Percentiles rank a stretch among this genome's conserved stretches.
phyloP scores from a whole-genome alignment of 2,888 invertebrate genomes.

The Corythucha ciliata region DNA sequence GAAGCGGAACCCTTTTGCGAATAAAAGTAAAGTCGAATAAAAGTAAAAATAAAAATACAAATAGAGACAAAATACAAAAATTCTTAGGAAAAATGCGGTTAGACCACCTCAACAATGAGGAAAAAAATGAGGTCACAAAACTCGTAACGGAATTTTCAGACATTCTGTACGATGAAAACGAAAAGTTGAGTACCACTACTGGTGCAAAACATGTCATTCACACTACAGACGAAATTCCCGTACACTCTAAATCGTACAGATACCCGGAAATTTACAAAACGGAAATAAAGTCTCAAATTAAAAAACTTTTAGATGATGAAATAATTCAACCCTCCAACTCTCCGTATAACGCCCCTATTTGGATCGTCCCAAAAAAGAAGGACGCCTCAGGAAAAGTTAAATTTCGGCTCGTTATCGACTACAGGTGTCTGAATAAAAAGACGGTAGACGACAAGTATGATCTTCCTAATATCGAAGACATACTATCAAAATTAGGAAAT shows the following conservation, averaged over 20 bases:
- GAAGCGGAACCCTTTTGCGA: too few relatives aligned
- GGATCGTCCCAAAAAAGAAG: conserved; percentile 22
- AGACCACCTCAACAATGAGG: conserved; percentile 35
- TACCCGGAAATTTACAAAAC: conserved; percentile 38
- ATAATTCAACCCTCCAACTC: conserved; percentile 34
- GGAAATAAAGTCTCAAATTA: conserved; percentile 39
- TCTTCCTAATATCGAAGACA: conserved; percentile 17
- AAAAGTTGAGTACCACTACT: conserved; percentile 37
- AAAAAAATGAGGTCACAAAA: conserved; percentile 31
- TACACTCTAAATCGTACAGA: conserved; percentile 39
- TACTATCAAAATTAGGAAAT: conserved; percentile 12
- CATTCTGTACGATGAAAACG: conserved; percentile 38
- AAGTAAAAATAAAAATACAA: too few relatives aligned
- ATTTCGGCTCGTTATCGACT: conserved; percentile 16
- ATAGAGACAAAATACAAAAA: conserved; percentile 20
- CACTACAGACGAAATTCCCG: conserved; percentile 35
- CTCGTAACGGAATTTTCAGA: conserved; percentile 35
- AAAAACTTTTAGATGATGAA: conserved; percentile 36
- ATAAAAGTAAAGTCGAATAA: too few relatives aligned
- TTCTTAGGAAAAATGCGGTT: conserved; percentile 20
- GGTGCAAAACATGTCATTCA: conserved; percentile 38
- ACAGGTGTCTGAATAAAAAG: conserved; percentile 13
- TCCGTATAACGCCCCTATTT: conserved; percentile 4
- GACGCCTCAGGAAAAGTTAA: conserved; percentile 19
- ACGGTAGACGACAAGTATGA: conserved; percentile 15